Evolutionary conservation across 2,113 vertebrate species (phyloP).

Genomic region (Mastomys natalensis): DNA sequence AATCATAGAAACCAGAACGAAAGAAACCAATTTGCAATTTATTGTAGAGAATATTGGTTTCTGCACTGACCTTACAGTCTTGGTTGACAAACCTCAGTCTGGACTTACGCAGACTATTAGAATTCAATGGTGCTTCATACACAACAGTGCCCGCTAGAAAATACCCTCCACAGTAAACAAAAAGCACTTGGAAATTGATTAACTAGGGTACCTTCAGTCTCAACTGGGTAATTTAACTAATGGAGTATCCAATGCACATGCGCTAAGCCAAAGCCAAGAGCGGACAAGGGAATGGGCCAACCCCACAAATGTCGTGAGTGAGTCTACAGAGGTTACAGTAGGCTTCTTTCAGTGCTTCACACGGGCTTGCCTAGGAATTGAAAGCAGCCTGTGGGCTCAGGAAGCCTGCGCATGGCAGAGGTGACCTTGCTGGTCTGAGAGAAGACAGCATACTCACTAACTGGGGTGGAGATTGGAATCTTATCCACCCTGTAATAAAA

Average conservation of each 20-base stretch:
- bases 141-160: not conserved
- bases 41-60: not conserved
- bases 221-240: too few relatives aligned
- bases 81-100: not conserved
- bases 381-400: not conserved
- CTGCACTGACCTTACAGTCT: not conserved
- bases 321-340: not conserved
- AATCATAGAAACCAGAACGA: not conserved
- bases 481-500: not conserved
- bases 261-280: not conserved
- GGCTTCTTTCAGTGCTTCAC: not conserved
- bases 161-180: not conserved
- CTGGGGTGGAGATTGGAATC: not conserved
- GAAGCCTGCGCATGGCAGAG: not conserved
- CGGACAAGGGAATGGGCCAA: not conserved
- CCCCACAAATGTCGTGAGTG: not conserved
- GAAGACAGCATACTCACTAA: not conserved
- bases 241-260: not conserved
- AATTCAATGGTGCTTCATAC: accelerated
- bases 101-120: not conserved
- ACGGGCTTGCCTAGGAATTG: not conserved
- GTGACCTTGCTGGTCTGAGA: not conserved
- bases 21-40: not conserved
- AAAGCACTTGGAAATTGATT: not conserved
- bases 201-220: not conserved